Evolutionary conservation across 2,113 vertebrate genomes (phyloP).

Genomic region (Stigmatopora argus): DNA sequence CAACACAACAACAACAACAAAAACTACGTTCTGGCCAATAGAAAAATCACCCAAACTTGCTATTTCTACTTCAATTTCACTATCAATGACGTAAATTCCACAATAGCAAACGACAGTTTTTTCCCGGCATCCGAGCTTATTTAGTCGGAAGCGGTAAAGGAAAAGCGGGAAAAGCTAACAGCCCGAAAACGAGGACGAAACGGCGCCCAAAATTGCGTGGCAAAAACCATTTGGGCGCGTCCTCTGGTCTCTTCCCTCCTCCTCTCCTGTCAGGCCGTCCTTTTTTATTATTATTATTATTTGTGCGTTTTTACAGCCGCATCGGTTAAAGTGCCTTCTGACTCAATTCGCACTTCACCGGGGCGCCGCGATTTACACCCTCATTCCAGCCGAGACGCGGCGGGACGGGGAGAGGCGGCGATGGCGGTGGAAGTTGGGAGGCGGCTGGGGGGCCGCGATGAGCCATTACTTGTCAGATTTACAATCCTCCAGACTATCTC

Average conservation of each 20-base stretch:
- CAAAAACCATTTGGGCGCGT: background rate
- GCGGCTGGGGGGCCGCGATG: slow-evolving; percentile 34
- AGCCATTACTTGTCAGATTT: slow-evolving; percentile 55
- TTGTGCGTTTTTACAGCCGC: slow-evolving; percentile 53
- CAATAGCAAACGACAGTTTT: background rate
- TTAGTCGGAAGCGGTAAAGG: background rate
- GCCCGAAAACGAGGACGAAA: background rate
- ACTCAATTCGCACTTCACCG: slow-evolving; percentile 46
- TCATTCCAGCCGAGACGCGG: slow-evolving; percentile 29
- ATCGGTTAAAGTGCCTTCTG: slow-evolving; percentile 48
- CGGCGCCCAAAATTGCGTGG: background rate
- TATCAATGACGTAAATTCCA: too few relatives aligned
- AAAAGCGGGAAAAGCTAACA: background rate
- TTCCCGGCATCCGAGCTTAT: background rate
- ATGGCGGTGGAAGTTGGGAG: slow-evolving; percentile 16
- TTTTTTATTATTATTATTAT: slow-evolving; percentile 38
- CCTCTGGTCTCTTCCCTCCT: background rate
- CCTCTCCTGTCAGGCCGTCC: background rate
- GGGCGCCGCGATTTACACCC: slow-evolving; percentile 55
- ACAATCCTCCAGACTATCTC: slow-evolving; percentile 45
- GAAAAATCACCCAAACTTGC: too few relatives aligned
- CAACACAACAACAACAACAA: too few relatives aligned
- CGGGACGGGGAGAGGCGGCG: background rate
- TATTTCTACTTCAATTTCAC: too few relatives aligned
- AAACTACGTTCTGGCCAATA: too few relatives aligned